Conservation (phyloP, 2,113 vertebrate genomes). For the Dermatemys mawii region DNA sequence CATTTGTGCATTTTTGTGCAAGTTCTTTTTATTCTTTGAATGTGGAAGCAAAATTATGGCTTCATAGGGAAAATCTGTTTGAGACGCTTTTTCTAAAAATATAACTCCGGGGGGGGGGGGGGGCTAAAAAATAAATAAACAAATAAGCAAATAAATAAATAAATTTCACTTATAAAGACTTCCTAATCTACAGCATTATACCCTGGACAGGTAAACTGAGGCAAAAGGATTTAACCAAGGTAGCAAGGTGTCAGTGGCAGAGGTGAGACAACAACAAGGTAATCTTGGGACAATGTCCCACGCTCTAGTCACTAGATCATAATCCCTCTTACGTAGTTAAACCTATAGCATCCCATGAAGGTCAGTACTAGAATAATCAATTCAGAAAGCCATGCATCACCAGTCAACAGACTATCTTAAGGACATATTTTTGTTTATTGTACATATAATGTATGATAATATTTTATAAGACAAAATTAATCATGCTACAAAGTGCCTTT, state of each 20-base stretch:
- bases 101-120: too few relatives aligned
- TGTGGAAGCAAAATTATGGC: not conserved
- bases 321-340: conserved; percentile 15
- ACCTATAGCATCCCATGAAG: conserved; percentile 35
- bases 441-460: not conserved
- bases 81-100: not conserved
- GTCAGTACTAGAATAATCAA: conserved; percentile 4
- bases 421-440: conserved; percentile 14
- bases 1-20: conserved; percentile 6
- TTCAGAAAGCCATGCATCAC: not conserved
- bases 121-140: not conserved
- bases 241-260: not conserved
- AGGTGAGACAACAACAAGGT: conserved; percentile 10
- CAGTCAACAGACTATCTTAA: not conserved
- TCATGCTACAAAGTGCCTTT: not conserved
- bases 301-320: not conserved
- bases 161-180: not conserved
- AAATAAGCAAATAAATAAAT: not conserved
- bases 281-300: conserved; percentile 29
- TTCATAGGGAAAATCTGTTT: not conserved
- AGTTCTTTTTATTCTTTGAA: conserved; percentile 28
- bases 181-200: not conserved
- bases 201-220: not conserved
- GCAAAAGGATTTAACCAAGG: conserved; percentile 16
- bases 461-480: conserved; percentile 15